A percentile compares a stretch with the other conserved stretches of the same genome.
Conservation (phyloP, 2,113 vertebrate genomes). For the Oncorhynchus kisutch region DNA sequence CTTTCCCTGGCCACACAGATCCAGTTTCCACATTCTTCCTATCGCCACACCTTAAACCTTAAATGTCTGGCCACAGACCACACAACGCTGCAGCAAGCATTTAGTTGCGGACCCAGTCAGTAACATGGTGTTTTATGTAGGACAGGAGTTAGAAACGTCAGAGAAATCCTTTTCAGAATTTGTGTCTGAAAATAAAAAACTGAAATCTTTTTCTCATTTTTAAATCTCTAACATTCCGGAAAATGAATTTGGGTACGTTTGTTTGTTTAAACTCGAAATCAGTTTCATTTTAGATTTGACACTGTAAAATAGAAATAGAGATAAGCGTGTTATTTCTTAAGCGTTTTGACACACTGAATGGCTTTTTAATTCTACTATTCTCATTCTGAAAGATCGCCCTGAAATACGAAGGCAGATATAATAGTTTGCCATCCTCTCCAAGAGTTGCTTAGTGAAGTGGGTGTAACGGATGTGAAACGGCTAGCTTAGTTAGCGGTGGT, state of each 20-base stretch:
- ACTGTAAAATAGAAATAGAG: neutral
- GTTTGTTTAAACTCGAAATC: neutral
- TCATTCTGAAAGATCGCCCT: too few relatives aligned
- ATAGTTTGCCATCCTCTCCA: neutral
- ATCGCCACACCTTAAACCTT: slow-evolving; percentile 80
- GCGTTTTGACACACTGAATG: neutral
- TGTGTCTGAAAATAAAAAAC: slow-evolving; percentile 59
- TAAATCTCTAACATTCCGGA: slow-evolving; percentile 48
- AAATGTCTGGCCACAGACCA: slow-evolving; percentile 79
- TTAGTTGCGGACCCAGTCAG: slow-evolving; percentile 65
- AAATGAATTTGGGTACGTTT: neutral
- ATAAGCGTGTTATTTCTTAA: neutral
- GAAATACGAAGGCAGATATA: too few relatives aligned
- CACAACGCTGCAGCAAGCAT: slow-evolving; percentile 64
- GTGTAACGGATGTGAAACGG: too few relatives aligned
- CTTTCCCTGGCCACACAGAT: slow-evolving; percentile 55
- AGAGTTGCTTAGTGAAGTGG: neutral
- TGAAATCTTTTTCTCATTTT: slow-evolving; percentile 63
- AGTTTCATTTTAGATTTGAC: neutral
- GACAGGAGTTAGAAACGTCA: slow-evolving; percentile 30
- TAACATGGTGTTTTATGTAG: slow-evolving; percentile 47
- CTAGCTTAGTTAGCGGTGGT: too few relatives aligned
- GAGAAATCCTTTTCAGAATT: slow-evolving; percentile 68
- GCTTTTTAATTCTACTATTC: neutral
- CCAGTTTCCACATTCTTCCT: slow-evolving; percentile 78